Percentiles rank a stretch among this genome's conserved stretches.
Evolutionary conservation across 2,797 vertebrate species (phyloP).

Genomic region (Crocidura indochinensis): DNA sequence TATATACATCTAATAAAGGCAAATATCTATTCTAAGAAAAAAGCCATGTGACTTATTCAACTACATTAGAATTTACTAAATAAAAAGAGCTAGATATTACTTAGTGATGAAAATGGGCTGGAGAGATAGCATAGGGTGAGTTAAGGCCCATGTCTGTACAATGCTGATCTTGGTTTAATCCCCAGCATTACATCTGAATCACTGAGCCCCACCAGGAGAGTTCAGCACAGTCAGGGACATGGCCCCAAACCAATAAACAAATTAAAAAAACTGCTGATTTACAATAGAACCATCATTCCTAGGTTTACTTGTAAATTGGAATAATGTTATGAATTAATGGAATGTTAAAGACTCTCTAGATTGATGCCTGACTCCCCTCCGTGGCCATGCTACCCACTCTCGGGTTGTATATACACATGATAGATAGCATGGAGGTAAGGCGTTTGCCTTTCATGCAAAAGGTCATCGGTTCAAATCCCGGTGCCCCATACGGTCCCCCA

Average conservation of each 20-base stretch:
- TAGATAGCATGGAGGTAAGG: no score
- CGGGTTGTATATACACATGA: background rate
- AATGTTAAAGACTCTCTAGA: background rate
- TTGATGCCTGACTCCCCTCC: background rate
- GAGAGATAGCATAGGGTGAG: no score
- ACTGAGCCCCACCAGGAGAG: no score
- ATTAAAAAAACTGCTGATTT: no score
- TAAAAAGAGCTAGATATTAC: background rate
- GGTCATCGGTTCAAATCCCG: no score
- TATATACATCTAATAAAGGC: background rate
- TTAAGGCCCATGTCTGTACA: no score
- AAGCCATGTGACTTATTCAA: background rate
- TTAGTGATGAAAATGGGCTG: background rate
- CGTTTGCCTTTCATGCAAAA: no score
- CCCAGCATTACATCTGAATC: no score
- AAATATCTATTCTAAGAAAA: slow-evolving; percentile 46
- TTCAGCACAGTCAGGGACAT: no score
- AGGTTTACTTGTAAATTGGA: background rate
- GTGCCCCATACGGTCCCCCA: no score
- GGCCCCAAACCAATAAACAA: no score
- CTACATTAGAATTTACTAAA: background rate
- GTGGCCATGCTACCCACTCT: background rate
- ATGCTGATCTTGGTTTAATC: no score
- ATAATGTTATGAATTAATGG: background rate
- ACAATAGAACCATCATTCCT: background rate